Conservation (phyloP, 2,888 invertebrate genomes). For the Archips xylosteana region DNA sequence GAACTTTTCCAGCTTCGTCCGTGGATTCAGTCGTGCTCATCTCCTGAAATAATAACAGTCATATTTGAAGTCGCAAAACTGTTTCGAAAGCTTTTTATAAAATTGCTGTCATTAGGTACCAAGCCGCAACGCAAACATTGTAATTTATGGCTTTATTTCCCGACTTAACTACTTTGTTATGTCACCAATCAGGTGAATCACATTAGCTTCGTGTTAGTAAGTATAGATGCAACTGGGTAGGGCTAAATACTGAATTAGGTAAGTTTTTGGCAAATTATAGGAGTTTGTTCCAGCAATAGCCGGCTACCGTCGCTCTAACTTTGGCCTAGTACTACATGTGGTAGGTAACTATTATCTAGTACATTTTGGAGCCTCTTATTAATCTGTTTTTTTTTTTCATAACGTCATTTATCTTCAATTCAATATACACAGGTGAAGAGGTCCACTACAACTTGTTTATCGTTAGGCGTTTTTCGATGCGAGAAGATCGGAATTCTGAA, state of each 20-base stretch:
- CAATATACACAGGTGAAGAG: no score
- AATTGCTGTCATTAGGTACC: background rate
- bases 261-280: background rate
- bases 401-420: no score
- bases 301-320: no score
- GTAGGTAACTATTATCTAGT: no score
- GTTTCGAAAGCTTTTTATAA: background rate
- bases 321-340: no score
- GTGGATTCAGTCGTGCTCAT: constrained; percentile 90
- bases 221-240: background rate
- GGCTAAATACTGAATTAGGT: background rate
- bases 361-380: no score
- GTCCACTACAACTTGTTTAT: no score
- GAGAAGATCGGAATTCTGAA: no score
- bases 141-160: background rate
- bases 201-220: background rate
- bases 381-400: no score
- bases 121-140: background rate
- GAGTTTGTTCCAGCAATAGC: no score
- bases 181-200: background rate
- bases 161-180: background rate
- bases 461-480: no score
- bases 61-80: background rate
- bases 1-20: constrained; percentile 92
- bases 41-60: constrained; percentile 84